Percentiles rank a stretch among this genome's conserved stretches.
Conservation (phyloP, 1,140 invertebrate species). For the Ceratoteleas bidentatus region DNA sequence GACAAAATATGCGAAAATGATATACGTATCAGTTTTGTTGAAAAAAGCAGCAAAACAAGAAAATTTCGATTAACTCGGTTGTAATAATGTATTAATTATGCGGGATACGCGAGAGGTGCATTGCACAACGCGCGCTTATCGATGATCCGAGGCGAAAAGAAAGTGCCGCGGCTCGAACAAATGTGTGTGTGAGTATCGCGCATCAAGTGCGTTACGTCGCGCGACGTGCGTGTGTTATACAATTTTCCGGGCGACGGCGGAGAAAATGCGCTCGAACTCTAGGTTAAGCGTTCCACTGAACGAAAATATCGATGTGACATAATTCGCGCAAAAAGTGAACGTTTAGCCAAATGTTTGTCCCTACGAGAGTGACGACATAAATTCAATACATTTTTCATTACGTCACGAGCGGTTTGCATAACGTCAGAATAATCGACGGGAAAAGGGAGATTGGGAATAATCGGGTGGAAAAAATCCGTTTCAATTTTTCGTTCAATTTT, state of each 20-base stretch:
- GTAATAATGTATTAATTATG: slow-evolving; percentile 40
- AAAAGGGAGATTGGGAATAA: background rate
- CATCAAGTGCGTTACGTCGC: slow-evolving; percentile 46
- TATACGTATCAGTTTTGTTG: too few species aligned
- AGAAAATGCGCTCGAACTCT: slow-evolving; percentile 38
- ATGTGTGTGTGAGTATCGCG: slow-evolving; percentile 19
- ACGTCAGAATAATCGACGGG: slow-evolving; percentile 24
- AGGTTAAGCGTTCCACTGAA: slow-evolving; percentile 21
- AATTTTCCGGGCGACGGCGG: slow-evolving; percentile 43
- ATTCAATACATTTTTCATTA: slow-evolving; percentile 35
- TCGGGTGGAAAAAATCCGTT: too few species aligned
- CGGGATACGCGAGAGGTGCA: slow-evolving; percentile 18
- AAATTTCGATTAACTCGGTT: too few species aligned
- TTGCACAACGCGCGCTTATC: slow-evolving; percentile 21
- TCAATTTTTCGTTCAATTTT: too few species aligned
- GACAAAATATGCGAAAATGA: too few species aligned
- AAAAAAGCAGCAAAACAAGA: too few species aligned
- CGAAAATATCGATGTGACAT: slow-evolving; percentile 40
- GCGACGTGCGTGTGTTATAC: slow-evolving; percentile 53
- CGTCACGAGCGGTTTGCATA: slow-evolving; percentile 20
- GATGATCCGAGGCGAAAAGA: slow-evolving; percentile 31
- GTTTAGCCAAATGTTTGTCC: slow-evolving; percentile 36
- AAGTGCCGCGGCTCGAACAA: slow-evolving; percentile 32
- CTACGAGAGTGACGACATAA: slow-evolving; percentile 24
- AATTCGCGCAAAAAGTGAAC: slow-evolving; percentile 45